Base-by-base conservation (phyloP, 2,888 invertebrate species). In the Tenthredo scrophulariae region DNA sequence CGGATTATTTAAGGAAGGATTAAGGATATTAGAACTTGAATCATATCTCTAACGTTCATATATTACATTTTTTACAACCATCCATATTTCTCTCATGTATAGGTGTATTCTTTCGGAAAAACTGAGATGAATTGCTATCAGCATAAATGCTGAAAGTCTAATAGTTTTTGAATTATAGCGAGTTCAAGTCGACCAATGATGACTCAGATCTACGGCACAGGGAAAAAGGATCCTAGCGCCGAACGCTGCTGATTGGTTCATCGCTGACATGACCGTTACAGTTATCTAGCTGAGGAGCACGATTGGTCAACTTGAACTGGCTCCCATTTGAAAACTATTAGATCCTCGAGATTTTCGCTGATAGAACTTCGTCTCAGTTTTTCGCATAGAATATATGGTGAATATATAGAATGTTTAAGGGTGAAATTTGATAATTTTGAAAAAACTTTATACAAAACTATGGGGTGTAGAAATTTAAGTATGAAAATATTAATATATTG, bases 261-360 rank as follows among this genome's bases (percentile, higher is more conserved):
- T 26, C 62, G 29, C 26, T 29, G 62, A 9, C 22, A 7, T 9
- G 22, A 58, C 18, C n/a, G 22, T 62, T 62, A 62, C 22, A 22
- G 62, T 26, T 15, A 67, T 29, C 29, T 18, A 33, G 29, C 13
- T 18, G 18, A 67, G 18, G 15, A 4, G 33, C 13, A 33, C 18
- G 33, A 67, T 33, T 33, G 29, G 67, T 33, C 67, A 67, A 29
- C 6, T 67, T 67, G 29, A 6, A 67, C 15, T 18, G 62, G 33
- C 15, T 67, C 15, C 10, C 15, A 15, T 67, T 67, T 33, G 67
- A 67, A 67, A 67, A 67, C 67, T 67, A 67, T 67, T 15, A 67
- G 67, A 29, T 26, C 33, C 18, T 33, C 33, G 33, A 67, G 6
- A 33, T 33, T 67, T 33, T 29, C 33, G 18, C 33, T 18, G 18